Conservation (phyloP, 1,140 invertebrate species). For the Ips nitidus region DNA sequence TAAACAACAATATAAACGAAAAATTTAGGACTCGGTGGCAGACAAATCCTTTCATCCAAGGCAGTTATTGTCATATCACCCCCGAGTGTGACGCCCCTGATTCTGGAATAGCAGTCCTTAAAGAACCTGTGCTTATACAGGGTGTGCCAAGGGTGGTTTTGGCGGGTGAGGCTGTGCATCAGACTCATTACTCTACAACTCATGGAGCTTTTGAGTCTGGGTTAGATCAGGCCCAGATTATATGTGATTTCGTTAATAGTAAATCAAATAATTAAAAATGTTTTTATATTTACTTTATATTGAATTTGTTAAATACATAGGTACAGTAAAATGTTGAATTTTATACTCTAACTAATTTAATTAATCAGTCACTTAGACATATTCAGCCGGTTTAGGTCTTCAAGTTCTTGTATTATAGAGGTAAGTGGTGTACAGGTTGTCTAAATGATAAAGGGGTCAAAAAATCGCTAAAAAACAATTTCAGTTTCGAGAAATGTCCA, state of each 20-base stretch:
- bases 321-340: too few species aligned
- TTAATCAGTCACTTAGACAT: too few species aligned
- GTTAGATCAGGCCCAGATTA: constrained; percentile 54
- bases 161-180: constrained; percentile 74
- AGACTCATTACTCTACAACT: constrained; percentile 69
- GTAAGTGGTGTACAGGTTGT: too few species aligned
- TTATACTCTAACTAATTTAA: too few species aligned
- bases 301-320: too few species aligned
- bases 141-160: constrained; percentile 62
- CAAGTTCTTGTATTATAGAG: too few species aligned
- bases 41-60: constrained; percentile 61
- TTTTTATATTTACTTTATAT: background rate
- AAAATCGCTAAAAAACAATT: too few species aligned
- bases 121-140: constrained; percentile 34
- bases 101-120: constrained; percentile 31
- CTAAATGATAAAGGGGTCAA: too few species aligned
- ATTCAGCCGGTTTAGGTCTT: too few species aligned
- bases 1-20: constrained; percentile 13
- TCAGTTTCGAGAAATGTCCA: too few species aligned
- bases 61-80: constrained; percentile 66
- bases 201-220: constrained; percentile 69
- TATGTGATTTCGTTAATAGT: constrained; percentile 43
- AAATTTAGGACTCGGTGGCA: constrained; percentile 64
- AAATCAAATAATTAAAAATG: constrained; percentile 12
- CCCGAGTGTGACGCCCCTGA: constrained; percentile 54